Evolutionary conservation across 2,888 invertebrate genomes (phyloP).

Genomic region (Tiliacea citrago): DNA sequence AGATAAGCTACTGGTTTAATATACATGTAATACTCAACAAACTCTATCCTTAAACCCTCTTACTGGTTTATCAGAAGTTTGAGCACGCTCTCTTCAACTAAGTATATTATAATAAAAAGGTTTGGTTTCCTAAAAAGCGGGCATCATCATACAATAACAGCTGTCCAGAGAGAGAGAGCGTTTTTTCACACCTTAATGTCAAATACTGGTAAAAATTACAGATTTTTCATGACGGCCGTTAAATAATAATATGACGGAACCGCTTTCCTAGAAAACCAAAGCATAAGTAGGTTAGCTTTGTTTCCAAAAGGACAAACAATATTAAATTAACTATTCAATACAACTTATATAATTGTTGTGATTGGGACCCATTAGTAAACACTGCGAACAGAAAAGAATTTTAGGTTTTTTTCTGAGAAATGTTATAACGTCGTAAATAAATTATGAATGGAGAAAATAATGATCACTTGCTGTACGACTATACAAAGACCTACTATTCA

Average conservation of each 20-base stretch:
- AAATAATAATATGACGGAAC: background rate
- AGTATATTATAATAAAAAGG: background rate
- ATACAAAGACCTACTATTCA: background rate
- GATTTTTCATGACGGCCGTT: background rate
- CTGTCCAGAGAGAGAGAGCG: too few relatives aligned
- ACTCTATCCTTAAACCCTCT: background rate
- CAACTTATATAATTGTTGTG: background rate
- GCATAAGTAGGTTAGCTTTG: background rate
- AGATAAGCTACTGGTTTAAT: conserved; percentile 52
- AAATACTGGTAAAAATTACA: background rate
- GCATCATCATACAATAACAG: too few relatives aligned
- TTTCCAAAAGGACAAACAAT: background rate
- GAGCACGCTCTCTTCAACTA: background rate
- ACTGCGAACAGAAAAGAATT: background rate
- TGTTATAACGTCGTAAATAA: background rate
- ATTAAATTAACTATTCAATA: background rate
- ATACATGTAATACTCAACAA: conserved; percentile 17
- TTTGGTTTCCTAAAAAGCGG: background rate
- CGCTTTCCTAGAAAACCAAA: background rate
- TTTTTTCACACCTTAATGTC: background rate
- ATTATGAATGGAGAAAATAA: background rate
- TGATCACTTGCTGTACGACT: background rate
- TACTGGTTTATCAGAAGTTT: conserved; percentile 4
- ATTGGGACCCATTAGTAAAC: background rate
- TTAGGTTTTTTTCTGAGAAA: background rate